These are phyloP conservation scores for Pollenia angustigena DNA, from an alignment of 2,888 invertebrate species.

Conservation along the genomic window DNA sequence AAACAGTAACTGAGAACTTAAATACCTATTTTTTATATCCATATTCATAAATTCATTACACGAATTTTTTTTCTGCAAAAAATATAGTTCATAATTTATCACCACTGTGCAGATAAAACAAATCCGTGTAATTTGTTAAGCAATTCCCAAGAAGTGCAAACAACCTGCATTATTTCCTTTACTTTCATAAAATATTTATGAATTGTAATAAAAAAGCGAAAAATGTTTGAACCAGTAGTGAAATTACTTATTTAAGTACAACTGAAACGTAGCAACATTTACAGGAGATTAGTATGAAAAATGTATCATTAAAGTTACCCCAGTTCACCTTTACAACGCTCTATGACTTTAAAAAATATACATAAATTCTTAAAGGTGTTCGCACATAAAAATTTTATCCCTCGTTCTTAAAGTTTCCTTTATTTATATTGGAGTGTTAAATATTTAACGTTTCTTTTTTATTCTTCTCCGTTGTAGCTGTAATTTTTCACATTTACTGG, in stretches of 20 bases:
- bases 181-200: slow-evolving; percentile 41
- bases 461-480: neutral
- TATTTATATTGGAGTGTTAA: slow-evolving; percentile 20
- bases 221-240: neutral
- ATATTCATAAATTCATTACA: too few relatives aligned
- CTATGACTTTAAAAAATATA: neutral
- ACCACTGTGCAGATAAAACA: neutral
- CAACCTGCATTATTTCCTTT: neutral
- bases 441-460: slow-evolving; percentile 40
- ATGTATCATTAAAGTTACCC: too few relatives aligned
- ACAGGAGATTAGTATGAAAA: too few relatives aligned
- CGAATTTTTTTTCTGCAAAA: too few relatives aligned
- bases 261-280: too few relatives aligned
- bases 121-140: neutral
- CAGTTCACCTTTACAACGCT: too few relatives aligned
- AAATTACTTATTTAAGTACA: neutral
- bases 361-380: neutral
- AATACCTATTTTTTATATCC: too few relatives aligned
- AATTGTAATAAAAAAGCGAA: slow-evolving; percentile 11
- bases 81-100: too few relatives aligned
- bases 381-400: neutral
- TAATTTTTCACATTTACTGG: neutral
- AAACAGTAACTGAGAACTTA: too few relatives aligned
- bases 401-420: neutral
- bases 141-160: neutral